Percentiles rank a stretch among this genome's conserved stretches.
Conservation (phyloP, 2,797 vertebrate genomes). For the Danio aesculapii region DNA sequence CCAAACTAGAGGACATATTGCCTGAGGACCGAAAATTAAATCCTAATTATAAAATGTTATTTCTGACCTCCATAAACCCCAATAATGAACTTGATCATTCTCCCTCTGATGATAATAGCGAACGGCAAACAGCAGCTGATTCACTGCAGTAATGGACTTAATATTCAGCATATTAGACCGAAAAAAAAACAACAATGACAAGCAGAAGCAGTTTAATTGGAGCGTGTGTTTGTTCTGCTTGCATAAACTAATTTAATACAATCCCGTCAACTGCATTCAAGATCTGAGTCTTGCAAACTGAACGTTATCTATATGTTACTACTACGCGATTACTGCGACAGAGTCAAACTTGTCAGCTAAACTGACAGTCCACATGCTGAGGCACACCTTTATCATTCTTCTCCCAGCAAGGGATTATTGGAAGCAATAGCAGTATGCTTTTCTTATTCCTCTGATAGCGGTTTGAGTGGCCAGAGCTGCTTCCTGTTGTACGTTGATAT, state of each 20-base stretch:
- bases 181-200: conserved; percentile 14
- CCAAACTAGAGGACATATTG: conserved; percentile 16
- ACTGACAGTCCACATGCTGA: conserved; percentile 33
- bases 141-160: conserved; percentile 45
- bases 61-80: conserved; percentile 43
- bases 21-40: conserved; percentile 43
- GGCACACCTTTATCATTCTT: conserved; percentile 39
- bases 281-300: background rate
- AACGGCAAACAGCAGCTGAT: conserved; percentile 35
- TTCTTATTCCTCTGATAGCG: conserved; percentile 10
- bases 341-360: conserved; percentile 34
- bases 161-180: conserved; percentile 38
- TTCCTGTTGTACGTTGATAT: conserved; percentile 38
- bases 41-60: conserved; percentile 51
- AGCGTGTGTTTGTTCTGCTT: background rate
- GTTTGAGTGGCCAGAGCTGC: conserved; percentile 32
- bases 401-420: conserved; percentile 34
- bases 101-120: background rate
- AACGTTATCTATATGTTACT: conserved; percentile 22
- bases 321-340: conserved; percentile 22
- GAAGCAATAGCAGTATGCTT: conserved; percentile 22
- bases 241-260: conserved; percentile 11
- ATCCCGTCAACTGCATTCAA: conserved; percentile 1
- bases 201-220: conserved; percentile 5
- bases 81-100: conserved; percentile 32